phyloP scores from a whole-genome alignment of 1,140 invertebrate genomes.

The Drosophila orena region DNA sequence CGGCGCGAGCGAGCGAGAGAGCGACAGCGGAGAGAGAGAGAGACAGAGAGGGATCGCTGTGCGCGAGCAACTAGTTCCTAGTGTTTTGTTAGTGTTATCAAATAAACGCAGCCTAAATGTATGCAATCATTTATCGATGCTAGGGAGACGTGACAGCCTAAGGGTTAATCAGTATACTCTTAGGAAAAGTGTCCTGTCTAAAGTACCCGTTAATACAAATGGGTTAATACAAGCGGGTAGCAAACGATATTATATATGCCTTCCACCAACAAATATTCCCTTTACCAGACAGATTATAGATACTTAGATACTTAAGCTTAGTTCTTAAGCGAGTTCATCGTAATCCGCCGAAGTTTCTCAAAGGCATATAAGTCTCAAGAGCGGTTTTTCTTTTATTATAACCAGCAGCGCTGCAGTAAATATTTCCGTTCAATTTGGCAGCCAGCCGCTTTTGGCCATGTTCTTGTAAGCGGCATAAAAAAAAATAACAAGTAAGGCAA shows the following conservation, averaged over 20 bases:
- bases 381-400: not conserved
- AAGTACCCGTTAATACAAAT: too few species aligned
- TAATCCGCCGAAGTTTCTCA: not conserved
- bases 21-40: slow-evolving; percentile 1
- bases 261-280: not conserved
- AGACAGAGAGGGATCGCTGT: not conserved
- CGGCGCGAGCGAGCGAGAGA: slow-evolving; percentile 1
- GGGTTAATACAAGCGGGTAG: too few species aligned
- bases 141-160: not conserved
- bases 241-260: too few species aligned
- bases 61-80: slow-evolving; percentile 10
- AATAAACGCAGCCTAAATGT: slow-evolving; percentile 26
- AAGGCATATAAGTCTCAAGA: not conserved
- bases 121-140: slow-evolving; percentile 1
- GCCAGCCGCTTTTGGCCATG: slow-evolving; percentile 7
- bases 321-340: not conserved
- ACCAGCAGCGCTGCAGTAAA: not conserved
- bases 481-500: not conserved
- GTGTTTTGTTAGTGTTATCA: slow-evolving; percentile 21
- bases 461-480: slow-evolving; percentile 20
- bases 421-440: slow-evolving; percentile 47
- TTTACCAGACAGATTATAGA: too few species aligned
- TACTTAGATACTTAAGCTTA: too few species aligned
- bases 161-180: not conserved
- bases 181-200: too few species aligned